Percentiles rank a stretch among this genome's conserved stretches.
phyloP scores from a whole-genome alignment of 2,113 vertebrate genomes.

The Passer domesticus region DNA sequence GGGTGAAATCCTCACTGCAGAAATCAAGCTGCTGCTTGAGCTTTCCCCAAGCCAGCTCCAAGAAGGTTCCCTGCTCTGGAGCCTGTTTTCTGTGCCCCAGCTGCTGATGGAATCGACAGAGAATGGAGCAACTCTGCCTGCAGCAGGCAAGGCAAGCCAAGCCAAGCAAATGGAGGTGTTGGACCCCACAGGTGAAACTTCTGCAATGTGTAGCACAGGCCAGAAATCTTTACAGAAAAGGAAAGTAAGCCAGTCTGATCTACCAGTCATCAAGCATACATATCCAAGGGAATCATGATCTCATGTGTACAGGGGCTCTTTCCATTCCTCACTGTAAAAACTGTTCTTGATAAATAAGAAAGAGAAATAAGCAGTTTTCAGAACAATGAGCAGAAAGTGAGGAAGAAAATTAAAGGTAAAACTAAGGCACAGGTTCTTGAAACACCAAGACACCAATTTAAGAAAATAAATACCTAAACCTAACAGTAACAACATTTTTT shows the following conservation, averaged over 20 bases:
- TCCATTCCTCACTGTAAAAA: neutral
- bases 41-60: neutral
- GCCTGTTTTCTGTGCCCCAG: neutral
- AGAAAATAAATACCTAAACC: neutral
- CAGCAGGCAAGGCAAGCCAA: neutral
- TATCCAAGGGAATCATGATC: neutral
- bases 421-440: neutral
- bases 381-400: neutral
- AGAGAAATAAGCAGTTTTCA: neutral
- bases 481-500: neutral
- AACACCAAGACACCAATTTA: neutral
- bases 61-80: neutral
- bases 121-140: neutral
- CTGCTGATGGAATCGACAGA: neutral
- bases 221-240: neutral
- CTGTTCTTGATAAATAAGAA: neutral
- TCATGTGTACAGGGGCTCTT: neutral
- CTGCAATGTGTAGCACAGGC: neutral
- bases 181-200: neutral
- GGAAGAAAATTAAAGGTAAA: neutral
- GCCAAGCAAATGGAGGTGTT: neutral
- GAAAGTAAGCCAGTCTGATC: neutral
- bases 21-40: conserved; percentile 1
- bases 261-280: neutral
- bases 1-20: neutral